These are phyloP conservation scores for Sinosuthora webbiana DNA, from an alignment of 2,113 vertebrate species.

Conservation along the genomic window DNA sequence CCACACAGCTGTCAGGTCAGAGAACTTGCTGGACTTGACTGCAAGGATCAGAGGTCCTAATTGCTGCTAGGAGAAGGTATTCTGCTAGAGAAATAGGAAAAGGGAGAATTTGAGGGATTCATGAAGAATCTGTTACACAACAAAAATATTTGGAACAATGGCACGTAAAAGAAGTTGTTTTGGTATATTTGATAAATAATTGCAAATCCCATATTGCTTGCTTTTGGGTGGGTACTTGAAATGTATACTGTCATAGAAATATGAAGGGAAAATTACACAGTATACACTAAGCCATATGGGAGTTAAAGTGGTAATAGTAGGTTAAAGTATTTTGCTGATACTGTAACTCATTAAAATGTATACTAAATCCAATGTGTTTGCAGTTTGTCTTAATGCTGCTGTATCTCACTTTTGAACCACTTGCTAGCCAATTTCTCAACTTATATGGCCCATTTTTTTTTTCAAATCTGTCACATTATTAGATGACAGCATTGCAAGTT, in stretches of 20 bases:
- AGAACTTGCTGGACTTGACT: slow-evolving; percentile 20
- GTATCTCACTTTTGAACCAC: slow-evolving; percentile 49
- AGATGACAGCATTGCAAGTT: not conserved
- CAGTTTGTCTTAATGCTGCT: slow-evolving; percentile 68
- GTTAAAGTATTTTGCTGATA: slow-evolving; percentile 37
- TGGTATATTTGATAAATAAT: slow-evolving; percentile 54
- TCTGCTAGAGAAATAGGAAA: slow-evolving; percentile 50
- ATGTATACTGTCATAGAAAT: slow-evolving; percentile 44
- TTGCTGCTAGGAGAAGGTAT: slow-evolving; percentile 56
- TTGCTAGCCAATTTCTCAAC: slow-evolving; percentile 40
- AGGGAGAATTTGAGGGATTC: slow-evolving; percentile 38
- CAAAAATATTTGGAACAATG: slow-evolving; percentile 44
- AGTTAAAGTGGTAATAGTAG: slow-evolving; percentile 17
- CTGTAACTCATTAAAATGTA: slow-evolving; percentile 39
- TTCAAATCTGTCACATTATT: not conserved
- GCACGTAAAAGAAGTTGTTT: slow-evolving; percentile 69
- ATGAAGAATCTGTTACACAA: slow-evolving; percentile 45
- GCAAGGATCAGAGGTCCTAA: slow-evolving; percentile 14
- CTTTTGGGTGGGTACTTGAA: slow-evolving; percentile 42
- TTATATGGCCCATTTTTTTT: not conserved
- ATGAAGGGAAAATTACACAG: slow-evolving; percentile 47
- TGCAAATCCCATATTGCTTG: slow-evolving; percentile 26
- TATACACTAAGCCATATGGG: slow-evolving; percentile 24
- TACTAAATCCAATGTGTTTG: slow-evolving; percentile 41
- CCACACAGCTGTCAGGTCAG: not conserved